phyloP scores from a whole-genome alignment of 2,113 vertebrate species.

The Excalfactoria chinensis region DNA sequence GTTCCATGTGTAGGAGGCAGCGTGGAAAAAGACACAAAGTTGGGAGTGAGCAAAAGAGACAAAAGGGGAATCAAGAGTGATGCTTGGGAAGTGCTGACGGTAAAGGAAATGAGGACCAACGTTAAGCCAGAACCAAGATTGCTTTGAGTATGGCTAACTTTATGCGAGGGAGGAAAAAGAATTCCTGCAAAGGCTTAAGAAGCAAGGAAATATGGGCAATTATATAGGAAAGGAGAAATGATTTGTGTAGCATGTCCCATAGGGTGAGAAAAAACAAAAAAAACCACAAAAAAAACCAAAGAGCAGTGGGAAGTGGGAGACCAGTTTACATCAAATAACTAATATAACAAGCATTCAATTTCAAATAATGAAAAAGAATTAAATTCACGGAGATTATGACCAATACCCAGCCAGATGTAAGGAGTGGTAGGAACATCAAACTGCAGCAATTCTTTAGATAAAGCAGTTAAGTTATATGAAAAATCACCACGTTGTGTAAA shows the following conservation, averaged over 20 bases:
- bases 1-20: conserved; percentile 77
- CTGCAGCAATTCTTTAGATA: not conserved
- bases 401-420: not conserved
- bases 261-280: not conserved
- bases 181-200: conserved; percentile 54
- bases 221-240: conserved; percentile 50
- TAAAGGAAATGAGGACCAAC: conserved; percentile 46
- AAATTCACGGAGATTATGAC: not conserved
- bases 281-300: not conserved
- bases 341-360: conserved; percentile 17
- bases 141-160: conserved; percentile 33
- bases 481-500: not conserved
- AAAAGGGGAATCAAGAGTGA: conserved; percentile 67
- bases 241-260: conserved; percentile 21
- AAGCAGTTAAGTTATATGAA: not conserved
- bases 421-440: not conserved
- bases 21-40: conserved; percentile 79
- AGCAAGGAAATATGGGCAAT: conserved; percentile 26
- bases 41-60: conserved; percentile 76
- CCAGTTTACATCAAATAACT: conserved; percentile 24
- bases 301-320: not conserved
- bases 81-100: conserved; percentile 57
- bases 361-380: conserved; percentile 5
- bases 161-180: conserved; percentile 9
- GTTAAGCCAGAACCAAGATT: conserved; percentile 63